phyloP scores from a whole-genome alignment of 2,113 vertebrate genomes.

The Pituophis catenifer region DNA sequence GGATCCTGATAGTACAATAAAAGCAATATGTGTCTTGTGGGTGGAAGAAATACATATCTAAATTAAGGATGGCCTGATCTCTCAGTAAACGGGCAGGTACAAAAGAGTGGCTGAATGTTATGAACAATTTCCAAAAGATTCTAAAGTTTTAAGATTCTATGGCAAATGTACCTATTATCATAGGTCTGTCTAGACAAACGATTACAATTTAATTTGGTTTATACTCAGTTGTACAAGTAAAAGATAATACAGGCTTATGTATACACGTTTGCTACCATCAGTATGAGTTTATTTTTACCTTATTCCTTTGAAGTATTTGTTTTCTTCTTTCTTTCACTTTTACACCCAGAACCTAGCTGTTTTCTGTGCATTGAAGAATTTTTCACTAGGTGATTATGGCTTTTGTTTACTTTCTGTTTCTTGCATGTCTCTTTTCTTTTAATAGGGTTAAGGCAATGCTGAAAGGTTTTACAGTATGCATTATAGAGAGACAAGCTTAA shows the following conservation, averaged over 20 bases:
- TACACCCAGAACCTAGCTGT: background rate
- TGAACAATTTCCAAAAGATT: background rate
- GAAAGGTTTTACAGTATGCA: background rate
- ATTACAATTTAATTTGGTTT: background rate
- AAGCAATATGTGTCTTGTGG: background rate
- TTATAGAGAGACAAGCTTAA: background rate
- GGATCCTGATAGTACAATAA: background rate
- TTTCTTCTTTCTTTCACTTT: background rate
- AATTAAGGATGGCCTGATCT: background rate
- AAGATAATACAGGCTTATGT: background rate
- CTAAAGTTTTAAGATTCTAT: background rate
- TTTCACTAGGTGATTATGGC: background rate
- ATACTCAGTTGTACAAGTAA: background rate
- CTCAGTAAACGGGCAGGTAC: background rate
- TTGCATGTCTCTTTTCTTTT: background rate
- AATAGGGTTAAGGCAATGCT: background rate
- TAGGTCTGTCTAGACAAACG: conserved; percentile 14
- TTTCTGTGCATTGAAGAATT: background rate
- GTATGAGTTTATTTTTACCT: background rate
- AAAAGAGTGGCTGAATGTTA: background rate
- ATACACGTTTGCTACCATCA: background rate
- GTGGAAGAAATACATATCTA: background rate
- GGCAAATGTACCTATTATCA: background rate
- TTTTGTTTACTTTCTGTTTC: background rate
- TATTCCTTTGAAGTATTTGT: background rate